These are phyloP conservation scores for Drosophila auraria DNA, from an alignment of 1,140 invertebrate species.

Conservation along the genomic window DNA sequence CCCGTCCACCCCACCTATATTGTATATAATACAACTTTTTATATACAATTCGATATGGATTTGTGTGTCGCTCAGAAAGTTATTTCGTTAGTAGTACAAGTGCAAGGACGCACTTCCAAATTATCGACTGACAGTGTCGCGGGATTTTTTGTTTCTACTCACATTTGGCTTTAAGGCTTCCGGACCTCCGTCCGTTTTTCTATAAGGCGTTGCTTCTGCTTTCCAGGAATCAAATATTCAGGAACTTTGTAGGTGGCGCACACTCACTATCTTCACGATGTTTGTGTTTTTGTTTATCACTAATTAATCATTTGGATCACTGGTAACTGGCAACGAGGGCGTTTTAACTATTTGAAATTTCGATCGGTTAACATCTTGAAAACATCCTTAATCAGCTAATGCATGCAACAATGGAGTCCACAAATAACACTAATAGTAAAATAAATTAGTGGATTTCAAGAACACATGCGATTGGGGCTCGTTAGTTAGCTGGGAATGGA, in stretches of 20 bases:
- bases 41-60: constrained; percentile 18
- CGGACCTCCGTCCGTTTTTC: background rate
- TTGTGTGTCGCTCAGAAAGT: constrained; percentile 28
- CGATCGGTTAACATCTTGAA: constrained; percentile 27
- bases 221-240: constrained; percentile 8
- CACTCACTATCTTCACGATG: constrained; percentile 9
- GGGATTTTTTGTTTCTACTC: constrained; percentile 22
- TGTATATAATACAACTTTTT: constrained; percentile 19
- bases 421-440: constrained; percentile 51
- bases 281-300: constrained; percentile 11
- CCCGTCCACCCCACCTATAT: constrained; percentile 8
- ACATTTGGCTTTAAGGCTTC: constrained; percentile 28
- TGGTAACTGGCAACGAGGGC: constrained; percentile 9
- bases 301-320: constrained; percentile 18
- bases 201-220: constrained; percentile 1
- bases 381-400: constrained; percentile 51
- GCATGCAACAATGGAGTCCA: constrained; percentile 28
- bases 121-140: constrained; percentile 26
- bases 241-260: background rate
- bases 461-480: constrained; percentile 43
- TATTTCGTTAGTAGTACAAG: constrained; percentile 36
- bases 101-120: constrained; percentile 46
- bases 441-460: constrained; percentile 51
- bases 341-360: constrained; percentile 18
- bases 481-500: constrained; percentile 39